phyloP scores from a whole-genome alignment of 2,888 invertebrate genomes.

The Papilio gigon region DNA sequence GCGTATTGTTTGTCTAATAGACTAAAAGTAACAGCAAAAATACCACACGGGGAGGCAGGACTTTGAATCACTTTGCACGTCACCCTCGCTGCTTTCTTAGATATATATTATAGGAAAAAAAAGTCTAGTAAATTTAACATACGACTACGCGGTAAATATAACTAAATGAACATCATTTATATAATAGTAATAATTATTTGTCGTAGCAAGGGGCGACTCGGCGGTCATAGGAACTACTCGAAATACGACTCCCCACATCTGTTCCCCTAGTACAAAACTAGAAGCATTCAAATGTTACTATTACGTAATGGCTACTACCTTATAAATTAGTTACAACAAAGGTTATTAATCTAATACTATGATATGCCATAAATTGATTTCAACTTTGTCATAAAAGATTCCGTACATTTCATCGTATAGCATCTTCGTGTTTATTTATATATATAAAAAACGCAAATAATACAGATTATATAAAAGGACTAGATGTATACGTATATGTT shows the following conservation, averaged over 20 bases:
- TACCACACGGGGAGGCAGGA: neutral
- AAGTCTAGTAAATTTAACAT: neutral
- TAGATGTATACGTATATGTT: too few relatives aligned
- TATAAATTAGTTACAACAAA: neutral
- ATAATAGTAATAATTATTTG: neutral
- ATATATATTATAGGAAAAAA: too few relatives aligned
- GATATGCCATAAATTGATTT: too few relatives aligned
- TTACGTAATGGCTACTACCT: neutral
- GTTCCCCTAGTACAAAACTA: slow-evolving; percentile 11
- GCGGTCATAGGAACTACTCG: slow-evolving; percentile 1
- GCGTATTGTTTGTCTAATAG: slow-evolving; percentile 22
- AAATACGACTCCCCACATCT: slow-evolving; percentile 5
- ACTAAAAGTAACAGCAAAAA: neutral
- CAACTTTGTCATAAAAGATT: neutral
- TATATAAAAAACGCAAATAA: neutral
- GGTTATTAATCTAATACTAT: too few relatives aligned
- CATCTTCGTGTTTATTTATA: neutral
- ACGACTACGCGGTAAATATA: neutral
- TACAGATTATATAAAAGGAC: too few relatives aligned
- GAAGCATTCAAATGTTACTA: slow-evolving; percentile 8
- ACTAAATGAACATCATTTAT: neutral
- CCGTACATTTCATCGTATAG: neutral
- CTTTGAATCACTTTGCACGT: neutral
- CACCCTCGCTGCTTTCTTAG: too few relatives aligned
- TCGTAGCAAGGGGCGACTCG: slow-evolving; percentile 6